Base-by-base conservation (phyloP, 2,113 vertebrate species). In the Mesoclemmys tuberculata region DNA sequence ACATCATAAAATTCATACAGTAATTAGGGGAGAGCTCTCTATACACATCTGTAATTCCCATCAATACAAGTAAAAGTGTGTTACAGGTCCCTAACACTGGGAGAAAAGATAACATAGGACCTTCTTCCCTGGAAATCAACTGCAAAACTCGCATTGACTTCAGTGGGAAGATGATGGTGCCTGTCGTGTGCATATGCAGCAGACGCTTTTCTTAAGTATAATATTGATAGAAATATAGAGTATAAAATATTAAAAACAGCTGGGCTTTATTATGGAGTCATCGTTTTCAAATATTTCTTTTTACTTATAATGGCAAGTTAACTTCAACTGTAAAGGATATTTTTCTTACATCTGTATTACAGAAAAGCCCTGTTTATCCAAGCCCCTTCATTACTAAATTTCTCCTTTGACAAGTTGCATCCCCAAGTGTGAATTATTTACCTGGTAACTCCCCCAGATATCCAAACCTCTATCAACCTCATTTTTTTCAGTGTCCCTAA, bases 41-140 rank as follows among this genome's bases (percentile, higher is more conserved):
- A 22, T 71, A 38, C 64, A 71, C 35, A 10, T n/a, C 18, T 19
- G 35, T 16, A 68, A 68, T n/a, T 68, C 16, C 16, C 61, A 22
- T 71, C 21, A 9, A 38, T 71, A 38, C 9, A 71, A 38, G 19
- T 92, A 81, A 52, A 68, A 95, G 87, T 94, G 11, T 10, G 4
- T 97, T 48, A 81, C 96, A 90, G 31, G 64, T 93, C 75, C 89
- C 84, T 95, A 93, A 18, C 35, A 71, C 21, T 21, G 35, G n/a
- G n/a, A 68, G 49, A 84, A 54, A 89, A 85, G 86, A 16, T 49
- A 86, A 10, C 3, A 71, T 3, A 12, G 88, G n/a, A 2, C 21
- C 26, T 88, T 80, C 68, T 85, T 92, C 11, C n/a, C 54, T 90
- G 82, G 79, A 97, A 90, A 49, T 61, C 74, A 96, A 1, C 55